These are phyloP conservation scores for Cryptocheilus praepositus DNA, from an alignment of 2,888 invertebrate species.

Conservation along the genomic window DNA sequence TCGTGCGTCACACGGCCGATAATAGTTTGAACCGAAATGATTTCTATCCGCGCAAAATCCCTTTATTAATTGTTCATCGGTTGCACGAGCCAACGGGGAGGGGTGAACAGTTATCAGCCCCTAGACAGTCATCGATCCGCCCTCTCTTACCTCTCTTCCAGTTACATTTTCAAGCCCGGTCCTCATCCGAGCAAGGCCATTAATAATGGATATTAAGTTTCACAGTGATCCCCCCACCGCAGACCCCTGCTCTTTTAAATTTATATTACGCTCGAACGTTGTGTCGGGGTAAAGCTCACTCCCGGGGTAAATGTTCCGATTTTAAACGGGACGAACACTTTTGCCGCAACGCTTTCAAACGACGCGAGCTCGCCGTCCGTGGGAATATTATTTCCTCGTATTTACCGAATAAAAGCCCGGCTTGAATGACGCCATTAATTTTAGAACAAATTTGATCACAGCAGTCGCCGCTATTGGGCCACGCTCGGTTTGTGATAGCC, in stretches of 20 bases:
- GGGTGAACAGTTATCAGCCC: conserved; percentile 21
- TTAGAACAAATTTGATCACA: too few species aligned
- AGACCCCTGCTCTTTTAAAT: background rate
- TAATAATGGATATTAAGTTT: conserved; percentile 32
- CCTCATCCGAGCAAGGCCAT: conserved; percentile 14
- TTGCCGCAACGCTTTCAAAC: too few species aligned
- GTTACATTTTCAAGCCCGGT: conserved; percentile 19
- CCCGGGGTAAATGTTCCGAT: too few species aligned
- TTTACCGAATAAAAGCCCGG: too few species aligned
- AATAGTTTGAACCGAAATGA: conserved; percentile 29
- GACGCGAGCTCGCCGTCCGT: too few species aligned
- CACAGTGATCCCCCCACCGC: background rate
- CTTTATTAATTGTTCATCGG: conserved; percentile 36
- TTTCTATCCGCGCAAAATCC: conserved; percentile 9
- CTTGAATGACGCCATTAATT: too few species aligned
- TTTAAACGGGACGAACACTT: too few species aligned
- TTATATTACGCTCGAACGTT: background rate
- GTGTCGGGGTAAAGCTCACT: too few species aligned
- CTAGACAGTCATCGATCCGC: conserved; percentile 27
- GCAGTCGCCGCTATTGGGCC: too few species aligned
- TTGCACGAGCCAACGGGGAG: conserved; percentile 20
- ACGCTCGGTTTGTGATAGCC: too few species aligned
- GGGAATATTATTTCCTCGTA: too few species aligned
- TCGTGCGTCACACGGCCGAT: background rate
- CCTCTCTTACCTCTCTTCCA: conserved; percentile 9